Percentiles rank a stretch among this genome's conserved stretches.
phyloP scores from a whole-genome alignment of 2,888 invertebrate genomes.

The Cantharis lateralis region DNA sequence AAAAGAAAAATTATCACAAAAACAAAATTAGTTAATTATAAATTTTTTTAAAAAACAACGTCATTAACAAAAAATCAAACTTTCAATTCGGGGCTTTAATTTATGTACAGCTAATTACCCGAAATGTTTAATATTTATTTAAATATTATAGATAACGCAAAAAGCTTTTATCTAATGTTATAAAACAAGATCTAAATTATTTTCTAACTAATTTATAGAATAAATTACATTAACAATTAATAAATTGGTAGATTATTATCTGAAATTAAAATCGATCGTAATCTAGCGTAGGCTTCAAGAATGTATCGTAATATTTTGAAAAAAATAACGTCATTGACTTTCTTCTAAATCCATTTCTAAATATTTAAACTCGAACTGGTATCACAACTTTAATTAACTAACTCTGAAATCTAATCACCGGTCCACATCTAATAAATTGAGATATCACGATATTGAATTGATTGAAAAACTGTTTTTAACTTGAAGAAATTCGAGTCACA shows the following conservation, averaged over 20 bases:
- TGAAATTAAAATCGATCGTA: conserved; percentile 22
- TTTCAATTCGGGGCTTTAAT: not conserved
- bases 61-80: not conserved
- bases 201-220: conserved; percentile 12
- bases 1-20: not conserved
- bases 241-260: conserved; percentile 22
- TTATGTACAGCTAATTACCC: not conserved
- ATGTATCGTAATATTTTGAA: not conserved
- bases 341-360: conserved; percentile 1
- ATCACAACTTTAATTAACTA: conserved; percentile 19
- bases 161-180: not conserved
- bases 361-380: not conserved
- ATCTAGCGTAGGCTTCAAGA: conserved; percentile 11
- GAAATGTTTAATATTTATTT: not conserved
- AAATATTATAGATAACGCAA: not conserved
- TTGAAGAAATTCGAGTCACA: not conserved
- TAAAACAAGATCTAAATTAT: conserved; percentile 2
- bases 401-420: conserved; percentile 13
- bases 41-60: not conserved
- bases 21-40: not conserved
- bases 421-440: conserved; percentile 11
- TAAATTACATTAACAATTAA: conserved; percentile 20
- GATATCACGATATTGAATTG: not conserved
- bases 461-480: conserved; percentile 2
- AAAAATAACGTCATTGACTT: not conserved